Conservation (phyloP, 2,113 vertebrate species). For the Eclectus roratus region DNA sequence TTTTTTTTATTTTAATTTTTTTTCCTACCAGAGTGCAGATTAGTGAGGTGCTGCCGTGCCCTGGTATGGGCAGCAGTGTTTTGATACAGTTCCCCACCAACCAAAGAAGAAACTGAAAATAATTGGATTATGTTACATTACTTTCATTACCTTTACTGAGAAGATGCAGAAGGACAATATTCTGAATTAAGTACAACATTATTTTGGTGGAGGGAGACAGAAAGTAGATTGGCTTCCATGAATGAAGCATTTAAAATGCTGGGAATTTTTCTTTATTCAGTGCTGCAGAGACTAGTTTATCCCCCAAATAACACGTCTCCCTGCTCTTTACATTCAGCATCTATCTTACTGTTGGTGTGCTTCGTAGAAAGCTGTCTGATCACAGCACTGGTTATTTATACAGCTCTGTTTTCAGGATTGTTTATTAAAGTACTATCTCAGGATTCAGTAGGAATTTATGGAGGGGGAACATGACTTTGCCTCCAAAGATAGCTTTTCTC, state of each 20-base stretch:
- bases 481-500: neutral
- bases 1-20: neutral
- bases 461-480: neutral
- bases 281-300: neutral
- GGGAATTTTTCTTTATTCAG: neutral
- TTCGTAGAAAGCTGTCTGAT: neutral
- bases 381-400: neutral
- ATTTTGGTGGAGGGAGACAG: neutral
- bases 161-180: neutral
- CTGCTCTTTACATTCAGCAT: neutral
- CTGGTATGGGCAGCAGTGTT: neutral
- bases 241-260: neutral
- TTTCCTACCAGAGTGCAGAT: neutral
- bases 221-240: neutral
- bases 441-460: neutral
- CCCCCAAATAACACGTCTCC: neutral
- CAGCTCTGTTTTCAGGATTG: neutral
- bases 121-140: neutral
- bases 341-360: neutral
- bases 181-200: neutral
- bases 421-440: conserved; percentile 19
- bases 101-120: neutral
- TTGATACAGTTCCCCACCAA: neutral
- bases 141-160: neutral
- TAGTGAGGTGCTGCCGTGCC: neutral